A percentile compares a stretch with the other conserved stretches of the same genome.
phyloP scores from a whole-genome alignment of 2,797 vertebrate genomes.

The Scomberomorus guttatus region DNA sequence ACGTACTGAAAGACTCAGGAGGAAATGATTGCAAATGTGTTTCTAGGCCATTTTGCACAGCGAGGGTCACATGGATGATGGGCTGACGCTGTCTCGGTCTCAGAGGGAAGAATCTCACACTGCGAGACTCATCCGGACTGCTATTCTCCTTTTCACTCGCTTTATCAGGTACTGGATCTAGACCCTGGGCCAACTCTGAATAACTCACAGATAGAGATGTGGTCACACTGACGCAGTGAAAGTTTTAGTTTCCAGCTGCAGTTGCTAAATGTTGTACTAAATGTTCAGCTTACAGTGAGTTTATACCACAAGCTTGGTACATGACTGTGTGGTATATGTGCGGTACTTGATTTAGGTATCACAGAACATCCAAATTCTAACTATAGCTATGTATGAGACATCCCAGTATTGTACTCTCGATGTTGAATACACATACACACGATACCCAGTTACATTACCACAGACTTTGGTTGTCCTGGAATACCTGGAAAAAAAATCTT shows the following conservation, averaged over 20 bases:
- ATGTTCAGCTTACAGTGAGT: not conserved
- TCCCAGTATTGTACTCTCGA: not conserved
- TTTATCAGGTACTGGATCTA: slow-evolving; percentile 89
- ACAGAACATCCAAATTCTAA: not conserved
- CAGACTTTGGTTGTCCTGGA: not conserved
- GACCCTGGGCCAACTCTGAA: not conserved
- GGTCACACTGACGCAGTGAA: not conserved
- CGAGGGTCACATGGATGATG: slow-evolving; percentile 98
- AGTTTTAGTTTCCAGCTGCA: not conserved
- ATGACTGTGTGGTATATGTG: not conserved
- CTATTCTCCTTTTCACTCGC: slow-evolving; percentile 89
- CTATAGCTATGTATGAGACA: not conserved
- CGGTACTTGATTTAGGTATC: not conserved
- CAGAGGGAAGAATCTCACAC: slow-evolving; percentile 94
- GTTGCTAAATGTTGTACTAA: not conserved
- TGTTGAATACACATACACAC: not conserved
- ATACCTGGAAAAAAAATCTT: not conserved
- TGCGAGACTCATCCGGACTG: slow-evolving; percentile 92
- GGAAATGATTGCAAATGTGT: slow-evolving; percentile 13
- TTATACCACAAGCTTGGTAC: not conserved
- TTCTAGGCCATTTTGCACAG: slow-evolving; percentile 93
- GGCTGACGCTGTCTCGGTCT: slow-evolving; percentile 93
- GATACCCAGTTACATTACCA: not conserved
- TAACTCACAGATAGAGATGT: not conserved
- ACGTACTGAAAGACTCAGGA: not conserved